Evolutionary conservation across 2,113 vertebrate species (phyloP).

Genomic region (Eurypyga helias): DNA sequence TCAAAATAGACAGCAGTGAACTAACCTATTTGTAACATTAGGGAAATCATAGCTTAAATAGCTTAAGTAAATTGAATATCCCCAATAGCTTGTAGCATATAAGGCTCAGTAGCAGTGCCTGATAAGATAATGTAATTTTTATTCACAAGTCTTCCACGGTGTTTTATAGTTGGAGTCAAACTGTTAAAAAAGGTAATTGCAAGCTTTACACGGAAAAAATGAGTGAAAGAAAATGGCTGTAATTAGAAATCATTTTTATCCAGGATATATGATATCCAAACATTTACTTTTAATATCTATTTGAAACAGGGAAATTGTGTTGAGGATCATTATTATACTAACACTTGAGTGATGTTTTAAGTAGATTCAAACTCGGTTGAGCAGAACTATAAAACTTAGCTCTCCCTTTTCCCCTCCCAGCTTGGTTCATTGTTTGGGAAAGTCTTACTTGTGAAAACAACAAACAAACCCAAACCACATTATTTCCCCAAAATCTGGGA

Average conservation of each 20-base stretch:
- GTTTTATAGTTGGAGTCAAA: neutral
- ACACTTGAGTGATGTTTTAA: neutral
- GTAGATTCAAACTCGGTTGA: neutral
- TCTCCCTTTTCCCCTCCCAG: neutral
- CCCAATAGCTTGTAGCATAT: neutral
- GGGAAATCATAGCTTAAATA: neutral
- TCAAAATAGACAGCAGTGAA: neutral
- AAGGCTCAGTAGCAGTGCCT: neutral
- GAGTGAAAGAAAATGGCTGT: neutral
- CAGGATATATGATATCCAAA: neutral
- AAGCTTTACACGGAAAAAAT: neutral
- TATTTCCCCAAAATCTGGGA: neutral
- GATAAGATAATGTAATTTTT: conserved; percentile 18
- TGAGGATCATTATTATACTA: neutral
- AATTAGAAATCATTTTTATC: neutral
- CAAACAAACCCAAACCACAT: neutral
- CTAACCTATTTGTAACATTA: neutral
- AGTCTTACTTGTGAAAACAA: neutral
- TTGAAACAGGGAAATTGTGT: neutral
- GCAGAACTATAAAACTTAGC: neutral
- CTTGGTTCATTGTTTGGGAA: neutral
- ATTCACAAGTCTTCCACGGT: neutral
- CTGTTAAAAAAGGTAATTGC: neutral
- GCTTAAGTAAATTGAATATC: neutral
- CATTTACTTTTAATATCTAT: neutral